Percentiles rank a stretch among this genome's conserved stretches.
phyloP scores from a whole-genome alignment of 2,797 vertebrate genomes.

The Parauchenoglanis punctatus region DNA sequence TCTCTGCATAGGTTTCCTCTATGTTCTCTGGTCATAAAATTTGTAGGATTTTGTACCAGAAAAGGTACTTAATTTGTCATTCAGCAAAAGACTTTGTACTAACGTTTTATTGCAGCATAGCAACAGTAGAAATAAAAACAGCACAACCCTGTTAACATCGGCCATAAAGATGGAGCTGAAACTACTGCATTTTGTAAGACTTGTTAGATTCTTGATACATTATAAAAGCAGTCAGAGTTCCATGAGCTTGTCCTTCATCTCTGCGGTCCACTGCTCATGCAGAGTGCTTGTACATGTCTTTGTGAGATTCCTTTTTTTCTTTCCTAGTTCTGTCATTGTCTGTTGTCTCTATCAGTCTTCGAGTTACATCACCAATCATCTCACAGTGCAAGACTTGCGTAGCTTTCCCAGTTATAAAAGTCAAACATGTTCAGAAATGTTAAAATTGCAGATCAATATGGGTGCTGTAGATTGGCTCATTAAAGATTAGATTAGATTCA shows the following conservation, averaged over 20 bases:
- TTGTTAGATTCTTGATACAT: background rate
- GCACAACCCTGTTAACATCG: background rate
- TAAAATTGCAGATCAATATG: background rate
- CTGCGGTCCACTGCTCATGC: background rate
- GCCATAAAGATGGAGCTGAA: background rate
- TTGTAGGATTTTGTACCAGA: background rate
- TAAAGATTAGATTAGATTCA: background rate
- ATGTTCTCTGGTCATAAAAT: background rate
- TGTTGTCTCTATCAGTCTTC: background rate
- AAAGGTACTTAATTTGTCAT: background rate
- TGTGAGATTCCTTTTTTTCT: background rate
- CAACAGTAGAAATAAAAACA: background rate
- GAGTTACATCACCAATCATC: background rate
- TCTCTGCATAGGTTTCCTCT: background rate
- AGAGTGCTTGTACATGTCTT: background rate
- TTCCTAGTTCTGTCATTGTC: background rate
- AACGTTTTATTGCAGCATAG: background rate
- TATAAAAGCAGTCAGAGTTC: slow-evolving; percentile 20
- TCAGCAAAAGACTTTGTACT: background rate
- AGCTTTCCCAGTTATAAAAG: background rate
- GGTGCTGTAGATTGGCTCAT: background rate
- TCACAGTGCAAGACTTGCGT: background rate
- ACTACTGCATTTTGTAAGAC: slow-evolving; percentile 1
- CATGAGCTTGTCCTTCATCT: slow-evolving; percentile 16
- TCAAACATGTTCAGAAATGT: background rate